Percentiles rank a stretch among this genome's conserved stretches.
phyloP scores from a whole-genome alignment of 2,888 invertebrate genomes.

The Falcaria lacertinaria region DNA sequence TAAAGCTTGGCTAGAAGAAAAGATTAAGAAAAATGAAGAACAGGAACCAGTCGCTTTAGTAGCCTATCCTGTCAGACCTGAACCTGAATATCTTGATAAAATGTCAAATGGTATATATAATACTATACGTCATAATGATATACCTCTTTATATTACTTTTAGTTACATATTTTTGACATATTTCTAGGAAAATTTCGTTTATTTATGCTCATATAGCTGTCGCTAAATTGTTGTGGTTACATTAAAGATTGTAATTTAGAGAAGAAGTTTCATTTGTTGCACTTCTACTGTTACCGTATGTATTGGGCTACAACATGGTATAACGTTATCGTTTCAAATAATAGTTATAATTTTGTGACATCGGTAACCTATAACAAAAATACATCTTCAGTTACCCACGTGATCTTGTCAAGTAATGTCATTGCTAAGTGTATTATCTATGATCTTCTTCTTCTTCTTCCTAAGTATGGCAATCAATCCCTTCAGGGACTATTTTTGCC shows the following conservation, averaged over 20 bases:
- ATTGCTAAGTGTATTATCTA: too few species aligned
- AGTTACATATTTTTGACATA: neutral
- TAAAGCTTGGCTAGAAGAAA: slow-evolving; percentile 62
- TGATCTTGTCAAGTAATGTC: too few species aligned
- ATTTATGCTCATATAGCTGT: neutral
- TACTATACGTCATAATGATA: slow-evolving; percentile 2
- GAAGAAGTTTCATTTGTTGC: neutral
- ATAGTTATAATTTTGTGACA: too few species aligned
- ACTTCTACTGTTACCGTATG: too few species aligned
- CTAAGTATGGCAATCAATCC: too few species aligned
- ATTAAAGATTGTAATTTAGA: neutral
- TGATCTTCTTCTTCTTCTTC: too few species aligned
- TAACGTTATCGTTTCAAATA: too few species aligned
- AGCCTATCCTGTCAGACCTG: slow-evolving; percentile 43
- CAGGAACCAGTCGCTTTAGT: slow-evolving; percentile 30
- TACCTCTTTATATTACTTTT: neutral
- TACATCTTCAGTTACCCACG: too few species aligned
- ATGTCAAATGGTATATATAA: slow-evolving; percentile 18
- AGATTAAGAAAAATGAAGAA: slow-evolving; percentile 53
- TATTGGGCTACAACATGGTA: too few species aligned
- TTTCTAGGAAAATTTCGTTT: neutral
- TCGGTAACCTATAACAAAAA: too few species aligned
- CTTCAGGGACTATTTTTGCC: too few species aligned
- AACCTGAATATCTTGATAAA: slow-evolving; percentile 23
- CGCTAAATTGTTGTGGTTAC: neutral